Conservation (phyloP, 2,888 invertebrate species). For the Athrips mouffetella region DNA sequence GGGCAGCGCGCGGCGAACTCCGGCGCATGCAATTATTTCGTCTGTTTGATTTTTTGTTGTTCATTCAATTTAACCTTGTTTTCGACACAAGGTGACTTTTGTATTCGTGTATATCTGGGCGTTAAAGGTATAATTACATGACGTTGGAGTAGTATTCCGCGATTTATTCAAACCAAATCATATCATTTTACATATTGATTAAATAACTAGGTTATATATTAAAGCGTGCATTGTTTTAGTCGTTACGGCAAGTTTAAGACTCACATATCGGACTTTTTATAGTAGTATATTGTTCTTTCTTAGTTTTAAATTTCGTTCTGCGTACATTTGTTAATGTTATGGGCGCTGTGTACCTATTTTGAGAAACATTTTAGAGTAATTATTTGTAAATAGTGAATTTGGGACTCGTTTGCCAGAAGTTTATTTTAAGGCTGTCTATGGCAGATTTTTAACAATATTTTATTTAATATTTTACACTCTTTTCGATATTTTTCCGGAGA, state of each 20-base stretch:
- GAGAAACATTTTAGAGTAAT: conserved; percentile 37
- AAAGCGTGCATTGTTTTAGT: conserved; percentile 8
- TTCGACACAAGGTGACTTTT: conserved; percentile 72
- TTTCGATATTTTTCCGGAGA: conserved; percentile 19
- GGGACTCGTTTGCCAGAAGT: conserved; percentile 48
- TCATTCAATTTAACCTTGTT: conserved; percentile 73
- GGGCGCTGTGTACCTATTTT: conserved; percentile 44
- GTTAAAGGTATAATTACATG: conserved; percentile 72
- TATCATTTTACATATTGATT: conserved; percentile 61
- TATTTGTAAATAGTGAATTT: conserved; percentile 38
- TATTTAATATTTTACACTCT: too few relatives aligned
- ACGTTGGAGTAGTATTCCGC: conserved; percentile 60
- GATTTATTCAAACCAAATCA: conserved; percentile 64
- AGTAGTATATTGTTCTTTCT: conserved; percentile 46
- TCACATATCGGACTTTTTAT: conserved; percentile 43
- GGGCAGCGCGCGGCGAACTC: conserved; percentile 28
- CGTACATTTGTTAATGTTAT: conserved; percentile 56
- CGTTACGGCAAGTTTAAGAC: conserved; percentile 19
- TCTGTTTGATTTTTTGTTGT: conserved; percentile 65
- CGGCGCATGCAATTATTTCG: conserved; percentile 53
- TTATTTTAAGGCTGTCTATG: conserved; percentile 31
- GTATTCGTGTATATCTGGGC: conserved; percentile 70
- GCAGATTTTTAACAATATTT: not conserved
- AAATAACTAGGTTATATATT: conserved; percentile 10
- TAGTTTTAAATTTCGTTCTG: conserved; percentile 49